Percentiles rank a stretch among this genome's conserved stretches.
Conservation (phyloP, 2,113 vertebrate genomes). For the Aspiorhynchus laticeps region DNA sequence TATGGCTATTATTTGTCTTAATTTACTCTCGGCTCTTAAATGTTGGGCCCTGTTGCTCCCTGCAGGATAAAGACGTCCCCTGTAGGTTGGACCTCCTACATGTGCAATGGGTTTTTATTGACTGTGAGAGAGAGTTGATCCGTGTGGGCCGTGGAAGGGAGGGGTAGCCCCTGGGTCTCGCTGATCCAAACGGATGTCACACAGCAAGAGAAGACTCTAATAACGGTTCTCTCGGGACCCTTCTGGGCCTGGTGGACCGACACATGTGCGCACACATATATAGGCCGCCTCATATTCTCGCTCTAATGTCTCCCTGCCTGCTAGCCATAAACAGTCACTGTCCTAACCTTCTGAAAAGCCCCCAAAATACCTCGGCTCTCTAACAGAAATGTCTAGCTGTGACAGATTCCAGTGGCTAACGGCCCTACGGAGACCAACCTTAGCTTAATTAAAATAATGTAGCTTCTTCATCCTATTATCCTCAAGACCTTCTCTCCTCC, state of each 20-base stretch:
- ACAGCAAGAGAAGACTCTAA: conserved; percentile 44
- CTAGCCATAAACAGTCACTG: conserved; percentile 56
- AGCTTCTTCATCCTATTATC: conserved; percentile 44
- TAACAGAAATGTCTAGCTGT: conserved; percentile 51
- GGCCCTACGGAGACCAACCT: conserved; percentile 54
- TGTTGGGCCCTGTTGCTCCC: conserved; percentile 42
- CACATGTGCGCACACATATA: conserved; percentile 44
- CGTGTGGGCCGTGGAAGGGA: conserved; percentile 23
- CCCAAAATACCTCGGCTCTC: conserved; percentile 50
- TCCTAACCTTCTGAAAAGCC: conserved; percentile 48
- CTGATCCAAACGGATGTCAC: conserved; percentile 59
- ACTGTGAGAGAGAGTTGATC: conserved; percentile 42
- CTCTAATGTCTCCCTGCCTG: conserved; percentile 55
- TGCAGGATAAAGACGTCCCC: conserved; percentile 54
- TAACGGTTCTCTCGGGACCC: conserved; percentile 59
- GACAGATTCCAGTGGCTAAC: conserved; percentile 56
- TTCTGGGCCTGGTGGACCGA: conserved; percentile 46
- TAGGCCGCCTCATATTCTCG: conserved; percentile 48
- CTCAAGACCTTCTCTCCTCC: not conserved
- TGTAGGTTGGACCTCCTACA: conserved; percentile 48
- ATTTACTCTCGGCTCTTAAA: conserved; percentile 54
- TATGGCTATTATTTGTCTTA: conserved; percentile 56
- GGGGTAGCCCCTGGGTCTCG: conserved; percentile 39
- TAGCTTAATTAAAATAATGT: conserved; percentile 58
- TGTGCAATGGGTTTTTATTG: conserved; percentile 51